Evolutionary conservation across 2,797 vertebrate genomes (phyloP), one percentile per base, ranked within the genome.

Genomic region (Sternarchorhynchus goeldii): DNA sequence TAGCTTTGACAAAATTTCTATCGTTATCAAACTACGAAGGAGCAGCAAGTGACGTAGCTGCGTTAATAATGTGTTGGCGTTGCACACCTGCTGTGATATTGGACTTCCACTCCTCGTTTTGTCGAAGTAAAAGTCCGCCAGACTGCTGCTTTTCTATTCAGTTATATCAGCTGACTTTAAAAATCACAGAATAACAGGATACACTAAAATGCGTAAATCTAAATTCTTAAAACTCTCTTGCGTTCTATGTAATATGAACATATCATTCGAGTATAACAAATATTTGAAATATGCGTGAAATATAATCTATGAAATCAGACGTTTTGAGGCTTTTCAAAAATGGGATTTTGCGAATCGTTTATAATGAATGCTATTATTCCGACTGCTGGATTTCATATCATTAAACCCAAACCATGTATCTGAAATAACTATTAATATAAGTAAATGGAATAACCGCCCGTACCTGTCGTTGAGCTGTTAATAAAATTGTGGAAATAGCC

Each of bases 391-490:
- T 50, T 50, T 50, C 45, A 50, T 3, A 50, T 16, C 18, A 14
- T 71, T n/a, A 45, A 39, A 29, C 16, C 21, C 31, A 8, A 58
- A 1, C 29, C 20, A 58, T 29, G 21, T 53, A 59, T 56, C 5
- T 21, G 3, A 58, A n/a, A 50, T 41, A 10, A 58, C 62, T 50
- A 50, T 12, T 50, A 25, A 14, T 50, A 50, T 50, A 50, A 50
- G 10, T 50, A 50, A 50, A 10, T 50, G 45, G 1, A 12, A 50
- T 25, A 32, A 45, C 18, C 41, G 21, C 5, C n/a, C 34, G 20
- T 92, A 94, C 93, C 93, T 94, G 91, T 88, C 88, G 91, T 84
- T 87, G 89, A 86, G 89, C 87, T 88, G 84, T 92, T 90, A 91
- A 29, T 91, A 88, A 91, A 91, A 91, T 91, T 90, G 80, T 84